Evolutionary conservation across 2,888 invertebrate species (phyloP).

Genomic region (Athripsodes cinereus): DNA sequence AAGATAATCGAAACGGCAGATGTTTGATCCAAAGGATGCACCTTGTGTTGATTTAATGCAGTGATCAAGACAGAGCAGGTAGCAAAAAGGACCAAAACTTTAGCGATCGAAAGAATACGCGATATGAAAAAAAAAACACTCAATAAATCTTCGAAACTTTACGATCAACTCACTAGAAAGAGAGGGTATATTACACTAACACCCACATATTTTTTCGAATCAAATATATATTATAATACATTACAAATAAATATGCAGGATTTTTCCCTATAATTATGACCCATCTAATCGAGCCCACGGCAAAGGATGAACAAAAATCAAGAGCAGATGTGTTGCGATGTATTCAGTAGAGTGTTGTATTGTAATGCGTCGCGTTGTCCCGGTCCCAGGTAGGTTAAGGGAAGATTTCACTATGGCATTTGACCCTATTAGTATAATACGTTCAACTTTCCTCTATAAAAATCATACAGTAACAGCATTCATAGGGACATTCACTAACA

Average conservation of each 20-base stretch:
- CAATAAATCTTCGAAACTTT: constrained; percentile 10
- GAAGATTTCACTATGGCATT: constrained; percentile 9
- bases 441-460: background rate
- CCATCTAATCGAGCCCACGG: constrained; percentile 12
- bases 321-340: constrained; percentile 25
- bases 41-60: constrained; percentile 28
- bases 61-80: constrained; percentile 23
- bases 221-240: too few relatives aligned
- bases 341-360: constrained; percentile 4
- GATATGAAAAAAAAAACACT: constrained; percentile 3
- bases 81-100: constrained; percentile 25
- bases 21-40: constrained; percentile 25
- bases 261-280: background rate
- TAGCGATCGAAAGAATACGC: constrained; percentile 9
- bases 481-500: background rate
- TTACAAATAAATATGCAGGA: background rate
- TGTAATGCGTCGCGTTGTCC: background rate
- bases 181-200: background rate
- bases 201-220: background rate
- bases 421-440: constrained; percentile 5
- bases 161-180: background rate
- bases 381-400: constrained; percentile 10
- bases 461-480: background rate
- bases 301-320: constrained; percentile 13
- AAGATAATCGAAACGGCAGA: constrained; percentile 26